Percentiles rank a stretch among this genome's conserved stretches.
phyloP scores from a whole-genome alignment of 37 sponge, comb jelly and placozoan species.

The Halichondria panicea region DNA sequence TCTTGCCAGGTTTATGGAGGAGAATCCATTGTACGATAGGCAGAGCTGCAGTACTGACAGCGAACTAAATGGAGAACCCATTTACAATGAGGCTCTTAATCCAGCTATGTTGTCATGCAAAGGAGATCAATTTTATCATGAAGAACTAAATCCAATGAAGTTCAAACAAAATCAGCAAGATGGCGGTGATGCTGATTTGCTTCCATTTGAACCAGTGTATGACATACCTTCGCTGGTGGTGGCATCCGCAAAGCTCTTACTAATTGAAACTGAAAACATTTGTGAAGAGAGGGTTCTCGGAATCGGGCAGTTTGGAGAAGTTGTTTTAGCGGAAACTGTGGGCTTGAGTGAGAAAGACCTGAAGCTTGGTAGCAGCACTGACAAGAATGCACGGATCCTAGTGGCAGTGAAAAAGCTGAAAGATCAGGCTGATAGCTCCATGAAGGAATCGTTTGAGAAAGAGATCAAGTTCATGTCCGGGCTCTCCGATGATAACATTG shows the following conservation, averaged over 20 bases:
- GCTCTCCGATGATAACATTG: slow-evolving; percentile 67
- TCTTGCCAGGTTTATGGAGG: no score
- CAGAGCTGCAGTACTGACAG: no score
- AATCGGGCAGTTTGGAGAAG: slow-evolving; percentile 78
- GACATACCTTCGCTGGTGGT: no score
- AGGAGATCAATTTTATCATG: no score
- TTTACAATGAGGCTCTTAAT: slow-evolving; percentile 38
- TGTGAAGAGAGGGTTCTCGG: slow-evolving; percentile 33
- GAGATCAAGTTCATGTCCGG: slow-evolving; percentile 90
- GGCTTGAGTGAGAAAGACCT: slow-evolving; percentile 66
- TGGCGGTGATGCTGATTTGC: no score
- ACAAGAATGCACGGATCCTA: slow-evolving; percentile 24
- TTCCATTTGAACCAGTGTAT: no score
- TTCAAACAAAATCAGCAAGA: no score
- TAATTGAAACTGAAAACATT: slow-evolving; percentile 28
- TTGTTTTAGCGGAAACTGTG: slow-evolving; percentile 69
- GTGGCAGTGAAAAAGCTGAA: slow-evolving; percentile 83
- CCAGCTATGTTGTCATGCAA: slow-evolving; percentile 30
- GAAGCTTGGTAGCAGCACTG: slow-evolving; percentile 28
- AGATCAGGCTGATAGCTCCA: slow-evolving; percentile 23
- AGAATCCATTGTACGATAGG: no score
- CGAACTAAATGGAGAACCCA: no score
- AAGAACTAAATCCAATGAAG: no score
- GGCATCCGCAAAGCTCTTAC: no score
- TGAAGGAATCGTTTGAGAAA: slow-evolving; percentile 75